These are phyloP conservation scores for Platalea minor DNA, from an alignment of 2,797 vertebrate genomes.

Conservation along the genomic window DNA sequence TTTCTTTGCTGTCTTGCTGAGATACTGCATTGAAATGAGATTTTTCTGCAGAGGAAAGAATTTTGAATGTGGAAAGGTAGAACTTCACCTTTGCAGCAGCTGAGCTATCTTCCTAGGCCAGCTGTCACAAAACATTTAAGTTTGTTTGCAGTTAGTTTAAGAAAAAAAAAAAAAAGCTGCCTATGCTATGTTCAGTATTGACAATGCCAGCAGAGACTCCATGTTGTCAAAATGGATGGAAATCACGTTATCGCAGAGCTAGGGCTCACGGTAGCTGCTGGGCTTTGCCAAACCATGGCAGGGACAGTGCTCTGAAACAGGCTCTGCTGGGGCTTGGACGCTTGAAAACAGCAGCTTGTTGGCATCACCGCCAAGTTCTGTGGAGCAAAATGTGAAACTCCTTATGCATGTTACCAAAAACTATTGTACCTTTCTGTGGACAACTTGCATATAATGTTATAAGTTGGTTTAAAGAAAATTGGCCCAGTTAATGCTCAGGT, in stretches of 20 bases:
- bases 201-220: background rate
- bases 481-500: background rate
- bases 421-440: background rate
- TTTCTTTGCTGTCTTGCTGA: background rate
- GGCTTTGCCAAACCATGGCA: background rate
- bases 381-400: background rate
- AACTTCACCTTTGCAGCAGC: background rate
- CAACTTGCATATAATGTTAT: background rate
- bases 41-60: background rate
- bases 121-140: background rate
- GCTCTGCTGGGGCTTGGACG: background rate
- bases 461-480: background rate
- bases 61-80: background rate
- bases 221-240: background rate
- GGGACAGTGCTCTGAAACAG: background rate
- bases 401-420: background rate
- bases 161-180: background rate
- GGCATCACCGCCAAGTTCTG: background rate
- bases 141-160: background rate
- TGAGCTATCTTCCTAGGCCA: background rate
- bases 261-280: background rate
- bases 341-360: background rate
- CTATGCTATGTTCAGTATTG: background rate
- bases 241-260: background rate
- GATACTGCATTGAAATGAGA: background rate